Evolutionary conservation across 2,113 vertebrate genomes (phyloP), one percentile per base, ranked within the genome.

Genomic region (Muscicapa adusta): DNA sequence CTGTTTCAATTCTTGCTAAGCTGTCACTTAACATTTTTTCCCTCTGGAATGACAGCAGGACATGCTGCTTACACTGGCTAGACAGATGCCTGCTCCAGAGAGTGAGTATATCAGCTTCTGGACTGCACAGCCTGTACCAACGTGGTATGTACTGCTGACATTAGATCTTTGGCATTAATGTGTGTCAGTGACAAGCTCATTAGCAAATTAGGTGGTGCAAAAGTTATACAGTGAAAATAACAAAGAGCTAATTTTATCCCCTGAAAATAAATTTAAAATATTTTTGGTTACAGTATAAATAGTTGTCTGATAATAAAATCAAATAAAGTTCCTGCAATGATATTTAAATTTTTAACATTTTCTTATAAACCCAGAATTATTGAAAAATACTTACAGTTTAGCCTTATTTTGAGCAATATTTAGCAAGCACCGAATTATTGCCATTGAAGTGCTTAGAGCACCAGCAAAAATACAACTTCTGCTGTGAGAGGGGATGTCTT

Each of bases 11-110:
- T 81, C 71, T 88, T 95, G 77, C 89, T 94, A 91, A 92, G 74
- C 83, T 96, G 90, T 95, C 94, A 94, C 31, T 95, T 89, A 78
- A 77, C 33, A 92, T 89, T 96, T 95, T 96, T 95, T 74, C 66
- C 36, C 89, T 92, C 86, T 94, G 89, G 67, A 89, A 77, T 88
- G 91, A 91, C 84, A 97, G 87, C 86, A 88, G 88, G 91, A 57
- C 61, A 85, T 75, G 53, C 70, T 93, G 90, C 78, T 88, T 92
- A 60, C 84, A 75, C 53, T 89, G 80, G 63, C 88, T 89, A 94
- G 94, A 95, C 83, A 96, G 93, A 95, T 95, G 83, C 62, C 50
- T 92, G 67, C 85, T 63, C 90, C 68, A 85, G 88, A 97, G 93
- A 95, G 42, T 12, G 33, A 91, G 77, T 80, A 14, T 85, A 89